Conservation (phyloP, 2,797 vertebrate species). For the Heterohyrax brucei region DNA sequence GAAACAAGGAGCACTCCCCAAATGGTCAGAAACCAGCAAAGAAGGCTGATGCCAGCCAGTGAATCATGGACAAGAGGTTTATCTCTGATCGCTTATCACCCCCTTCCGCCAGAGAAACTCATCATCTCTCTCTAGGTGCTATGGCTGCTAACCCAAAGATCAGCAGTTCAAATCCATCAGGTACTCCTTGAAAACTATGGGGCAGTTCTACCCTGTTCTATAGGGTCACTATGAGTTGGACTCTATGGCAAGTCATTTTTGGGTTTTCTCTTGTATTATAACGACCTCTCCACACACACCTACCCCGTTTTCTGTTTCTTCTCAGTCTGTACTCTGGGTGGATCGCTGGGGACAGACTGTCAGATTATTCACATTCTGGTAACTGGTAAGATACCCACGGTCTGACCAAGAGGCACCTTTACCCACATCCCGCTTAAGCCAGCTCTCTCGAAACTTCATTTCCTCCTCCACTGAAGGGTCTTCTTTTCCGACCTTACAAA, state of each 20-base stretch:
- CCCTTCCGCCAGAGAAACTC: conserved; percentile 62
- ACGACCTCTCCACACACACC: conserved; percentile 61
- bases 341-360: conserved; percentile 60
- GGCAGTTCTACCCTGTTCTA: too few relatives aligned
- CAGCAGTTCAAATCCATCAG: too few relatives aligned
- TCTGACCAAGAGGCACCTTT: neutral
- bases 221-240: too few relatives aligned
- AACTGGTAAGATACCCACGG: conserved; percentile 62
- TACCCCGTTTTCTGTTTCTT: conserved; percentile 71
- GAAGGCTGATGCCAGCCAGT: conserved; percentile 65
- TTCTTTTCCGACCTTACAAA: neutral
- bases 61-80: conserved; percentile 67
- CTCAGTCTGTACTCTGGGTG: conserved; percentile 72
- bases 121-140: conserved; percentile 39
- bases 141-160: too few relatives aligned
- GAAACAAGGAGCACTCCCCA: conserved; percentile 75
- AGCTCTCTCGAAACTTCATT: neutral
- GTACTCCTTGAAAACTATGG: too few relatives aligned
- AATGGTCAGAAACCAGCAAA: conserved; percentile 77
- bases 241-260: too few relatives aligned
- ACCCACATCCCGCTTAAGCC: conserved; percentile 63
- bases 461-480: neutral
- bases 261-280: neutral
- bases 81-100: neutral
- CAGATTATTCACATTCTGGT: conserved; percentile 55